Base-by-base conservation (phyloP, 1,140 invertebrate genomes). In the Nephila pilipes region DNA sequence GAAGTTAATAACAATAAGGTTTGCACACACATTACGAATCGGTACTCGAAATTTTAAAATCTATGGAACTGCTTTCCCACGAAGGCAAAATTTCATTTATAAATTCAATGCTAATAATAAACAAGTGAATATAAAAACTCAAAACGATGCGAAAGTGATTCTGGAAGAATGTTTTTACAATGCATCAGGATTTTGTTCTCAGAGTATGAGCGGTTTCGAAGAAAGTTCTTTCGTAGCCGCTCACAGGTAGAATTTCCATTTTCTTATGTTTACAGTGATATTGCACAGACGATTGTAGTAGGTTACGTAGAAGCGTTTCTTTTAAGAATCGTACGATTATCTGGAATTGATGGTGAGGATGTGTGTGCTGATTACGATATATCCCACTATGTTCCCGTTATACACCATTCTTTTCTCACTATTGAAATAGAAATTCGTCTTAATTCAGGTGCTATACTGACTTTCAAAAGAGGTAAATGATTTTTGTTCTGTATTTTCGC, bases 301-400 rank as follows among this genome's bases (percentile, higher is more conserved):
- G 46, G 88, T 22, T n/a, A 90, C 80, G 60, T 58, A 29, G 29
- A 80, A 36, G 88, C 46, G 2, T 38, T 69, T 10, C 32, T 80
- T 36, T 22, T 90, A 20, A 32, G 46, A 90, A 54, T 80, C 32
- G 20, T 20, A 10, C 0, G 69, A 65, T 14, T 75, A 75, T 18
- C 46, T n/a, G 87, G 38, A 36, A n/a, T n/a, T n/a, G n/a, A n/a
- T n/a, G n/a, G n/a, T n/a, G 85, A 89, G 3, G 29, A 75, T 55
- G n/a, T 89, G 6, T 18, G 20, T 8, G 3, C 63, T n/a, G 36
- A 89, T 69, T n/a, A n/a, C n/a, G n/a, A n/a, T n/a, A n/a, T n/a
- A n/a, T n/a, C n/a, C n/a, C n/a, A n/a, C n/a, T 89, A 89, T 57
- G 36, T 65, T 8, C 87, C 65, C 57, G 2, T 89, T 6, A n/a